Base-by-base conservation (phyloP, 2,797 vertebrate species). In the Hoplostethus mediterraneus region DNA sequence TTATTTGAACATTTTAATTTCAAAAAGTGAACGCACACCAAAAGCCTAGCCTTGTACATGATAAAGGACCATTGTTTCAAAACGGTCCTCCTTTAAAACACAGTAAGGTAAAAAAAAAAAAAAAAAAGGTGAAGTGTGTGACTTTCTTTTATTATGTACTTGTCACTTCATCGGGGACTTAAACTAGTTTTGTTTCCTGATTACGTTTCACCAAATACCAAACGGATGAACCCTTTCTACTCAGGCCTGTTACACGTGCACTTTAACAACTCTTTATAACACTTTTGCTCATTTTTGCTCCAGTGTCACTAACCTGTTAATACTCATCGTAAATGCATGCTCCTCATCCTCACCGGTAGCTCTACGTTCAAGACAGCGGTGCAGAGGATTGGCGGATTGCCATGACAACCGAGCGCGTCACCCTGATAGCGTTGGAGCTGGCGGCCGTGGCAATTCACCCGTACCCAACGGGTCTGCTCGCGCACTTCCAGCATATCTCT, bases 301-400 rank as follows among this genome's bases (percentile, higher is more conserved):
- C 17, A 1, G 16, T 21, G 47, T n/a, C n/a, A 49, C 6, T n/a
- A 49, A 49, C 17, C 21, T 49, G 6, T 10, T 9, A 49, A 49
- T n/a, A 8, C 47, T 21, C 16, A 10, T 49, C 17, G 9, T 49
- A 4, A 44, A 67, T 28, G 1, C 0, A 0, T 45, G 53, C 49
- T 54, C 40, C 10, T 25, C 48, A 3, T 63, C 62, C 53, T 71
- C 38, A 54, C 40, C 5, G 16, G 8, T 16, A 98, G 97, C 96
- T 97, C 57, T 98, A 97, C 28, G 93, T 97, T 82, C 96, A 97
- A 0, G 97, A 98, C 92, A 98, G 97, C 0, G 96, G 97, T 0
- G 97, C 97, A 0, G 97, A 96, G 2, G 97, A 98, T 87, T 98
- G 97, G 97, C 92, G 96, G 63, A 97, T 97, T 62, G 97, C 97